Percentiles rank a stretch among this genome's conserved stretches.
Conservation (phyloP, 1,140 invertebrate species). For the Phymastichus coffea region DNA sequence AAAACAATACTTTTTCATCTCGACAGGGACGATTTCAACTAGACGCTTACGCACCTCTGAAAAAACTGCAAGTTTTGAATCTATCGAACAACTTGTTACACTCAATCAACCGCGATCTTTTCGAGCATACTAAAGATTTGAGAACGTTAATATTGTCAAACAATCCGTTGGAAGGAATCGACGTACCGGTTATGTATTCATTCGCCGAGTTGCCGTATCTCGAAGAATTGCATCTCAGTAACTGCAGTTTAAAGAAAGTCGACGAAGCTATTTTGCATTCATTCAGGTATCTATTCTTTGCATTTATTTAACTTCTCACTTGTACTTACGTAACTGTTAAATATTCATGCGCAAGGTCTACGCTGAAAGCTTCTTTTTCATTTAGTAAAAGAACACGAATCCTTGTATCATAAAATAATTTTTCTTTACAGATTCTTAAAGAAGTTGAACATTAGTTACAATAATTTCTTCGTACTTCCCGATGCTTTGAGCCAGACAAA, state of each 20-base stretch:
- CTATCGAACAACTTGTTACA: conserved; percentile 68
- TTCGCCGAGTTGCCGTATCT: conserved; percentile 64
- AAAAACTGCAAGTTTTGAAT: conserved; percentile 62
- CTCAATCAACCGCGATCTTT: conserved; percentile 67
- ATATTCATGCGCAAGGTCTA: neutral
- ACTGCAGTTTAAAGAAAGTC: conserved; percentile 61
- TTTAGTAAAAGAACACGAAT: neutral
- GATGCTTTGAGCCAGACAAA: conserved; percentile 60
- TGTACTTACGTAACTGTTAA: neutral
- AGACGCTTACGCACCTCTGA: conserved; percentile 63
- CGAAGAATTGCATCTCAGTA: conserved; percentile 70
- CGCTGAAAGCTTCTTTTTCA: neutral
- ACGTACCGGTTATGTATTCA: conserved; percentile 58
- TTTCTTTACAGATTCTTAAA: conserved; percentile 55
- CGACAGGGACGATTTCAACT: conserved; percentile 63
- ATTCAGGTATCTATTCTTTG: no score
- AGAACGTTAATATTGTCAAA: conserved; percentile 65
- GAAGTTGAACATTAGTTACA: conserved; percentile 68
- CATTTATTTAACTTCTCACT: no score
- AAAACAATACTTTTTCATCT: no score
- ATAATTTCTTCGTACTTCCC: conserved; percentile 64
- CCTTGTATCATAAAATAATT: conserved; percentile 7
- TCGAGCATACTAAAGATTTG: conserved; percentile 68
- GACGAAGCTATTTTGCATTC: neutral
- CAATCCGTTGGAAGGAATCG: conserved; percentile 67